A percentile compares a stretch with the other conserved stretches of the same genome.
Conservation (phyloP, 2,113 vertebrate species). For the Accipiter virgatus region DNA sequence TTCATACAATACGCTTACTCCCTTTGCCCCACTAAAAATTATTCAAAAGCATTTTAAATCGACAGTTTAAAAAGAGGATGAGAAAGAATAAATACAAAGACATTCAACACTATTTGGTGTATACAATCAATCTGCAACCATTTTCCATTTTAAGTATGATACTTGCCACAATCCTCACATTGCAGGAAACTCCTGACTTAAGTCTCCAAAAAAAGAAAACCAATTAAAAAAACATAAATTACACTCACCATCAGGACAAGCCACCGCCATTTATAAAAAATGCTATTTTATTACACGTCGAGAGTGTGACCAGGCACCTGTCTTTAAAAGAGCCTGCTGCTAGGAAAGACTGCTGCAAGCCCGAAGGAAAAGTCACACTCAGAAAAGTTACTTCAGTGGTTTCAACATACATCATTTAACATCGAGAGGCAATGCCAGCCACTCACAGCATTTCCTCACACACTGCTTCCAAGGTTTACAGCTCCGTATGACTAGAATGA, state of each 20-base stretch:
- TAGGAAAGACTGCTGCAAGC: not conserved
- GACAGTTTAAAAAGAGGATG: not conserved
- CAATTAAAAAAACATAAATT: no score
- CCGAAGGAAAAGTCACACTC: not conserved
- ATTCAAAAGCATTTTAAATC: not conserved
- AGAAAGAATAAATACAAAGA: not conserved
- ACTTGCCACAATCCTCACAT: not conserved
- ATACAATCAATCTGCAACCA: not conserved
- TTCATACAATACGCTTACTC: accelerated
- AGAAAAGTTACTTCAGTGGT: not conserved
- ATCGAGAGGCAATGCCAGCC: not conserved
- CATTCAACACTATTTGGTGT: not conserved
- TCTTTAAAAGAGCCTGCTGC: not conserved
- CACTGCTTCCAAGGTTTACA: accelerated
- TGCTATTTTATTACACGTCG: accelerated
- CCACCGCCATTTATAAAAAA: not conserved
- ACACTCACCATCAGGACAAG: not conserved
- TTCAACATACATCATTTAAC: not conserved
- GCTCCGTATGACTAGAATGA: not conserved
- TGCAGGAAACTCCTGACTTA: not conserved
- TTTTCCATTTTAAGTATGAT: not conserved
- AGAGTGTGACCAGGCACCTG: not conserved
- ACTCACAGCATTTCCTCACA: not conserved
- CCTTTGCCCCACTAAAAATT: not conserved
- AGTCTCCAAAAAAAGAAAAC: not conserved